Evolutionary conservation across 2,113 vertebrate species (phyloP), one percentile per base, ranked within the genome.

Genomic region (Rhinogobius similis): DNA sequence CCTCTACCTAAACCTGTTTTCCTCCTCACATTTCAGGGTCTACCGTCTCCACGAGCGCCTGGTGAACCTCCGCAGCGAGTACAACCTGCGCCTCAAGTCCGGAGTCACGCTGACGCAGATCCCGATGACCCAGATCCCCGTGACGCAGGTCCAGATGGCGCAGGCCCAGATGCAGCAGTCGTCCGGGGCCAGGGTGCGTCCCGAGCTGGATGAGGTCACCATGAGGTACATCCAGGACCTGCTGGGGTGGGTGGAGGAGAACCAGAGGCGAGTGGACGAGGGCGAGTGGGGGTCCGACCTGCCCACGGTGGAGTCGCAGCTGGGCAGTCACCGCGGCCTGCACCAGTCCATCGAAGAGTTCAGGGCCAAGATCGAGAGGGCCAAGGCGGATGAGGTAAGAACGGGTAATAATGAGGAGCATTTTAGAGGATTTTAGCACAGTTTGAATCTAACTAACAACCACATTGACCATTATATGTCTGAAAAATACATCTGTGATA

Each of bases 21-120:
- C 18, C n/a, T 64, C 6, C 16, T 44, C 58, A 43, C 27, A 44
- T 4, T 13, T 52, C 27, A 68, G 96, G 68, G 96, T 98, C 0
- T 98, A 96, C 82, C 97, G 93, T 27, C 93, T 98, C 27, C 97
- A 98, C 0, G 97, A 98, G 90, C 94, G 95, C 12, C 92, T 99
- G 55, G 97, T 99, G 18, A 96, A 96, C 83, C 93, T 97, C 68
- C 96, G 95, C 6, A 98, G 96, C 0, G 96, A 99, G 82, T 97
- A 95, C 91, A 97, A 96, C 89, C 92, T 98, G 50, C 94, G 96
- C 4, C 88, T 98, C 59, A 96, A 95, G 86, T 95, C 96, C 0
- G 96, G 95, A 0, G 85, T 94, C 0, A 87, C 89, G 0, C 24
- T 77, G 11, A 53, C 87, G 0, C 81, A 92, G 63, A 68, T 91